Evolutionary conservation across 2,888 invertebrate genomes (phyloP), one percentile per base, ranked within the genome.

Genomic region (Trilocha varians): DNA sequence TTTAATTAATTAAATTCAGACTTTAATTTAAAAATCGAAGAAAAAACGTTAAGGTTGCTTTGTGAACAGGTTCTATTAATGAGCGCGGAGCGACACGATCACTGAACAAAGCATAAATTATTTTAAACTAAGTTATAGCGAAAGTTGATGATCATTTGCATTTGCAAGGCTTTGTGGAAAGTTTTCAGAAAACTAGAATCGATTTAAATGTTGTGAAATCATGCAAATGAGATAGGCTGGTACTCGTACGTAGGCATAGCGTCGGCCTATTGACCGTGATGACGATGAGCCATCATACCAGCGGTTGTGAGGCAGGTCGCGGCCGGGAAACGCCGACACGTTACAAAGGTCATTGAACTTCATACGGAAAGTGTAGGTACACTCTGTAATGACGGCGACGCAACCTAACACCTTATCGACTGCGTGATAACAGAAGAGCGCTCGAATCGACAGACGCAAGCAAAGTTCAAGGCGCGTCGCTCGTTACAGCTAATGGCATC

Each of bases 281-380:
- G 57, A 52, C 57, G 60, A 45, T 46, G 51, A 51, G 53, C 44
- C 54, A 53, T 54, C 54, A 53, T 40, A 47, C 40, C 49, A 46
- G 37, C 43, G 48, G 48, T 48, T 51, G 62, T 70, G 61, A 46
- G 71, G 70, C 63, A 71, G 71, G 71, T 71, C 70, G 57, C 48
- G 66, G 53, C 46, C 53, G 59, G 59, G 59, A 52, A 55, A 47
- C 53, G 44, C 51, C 48, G 52, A 48, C 54, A 57, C 62, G 60
- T 55, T 49, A 52, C 49, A 45, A 59, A 59, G 59, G 58, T 49
- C 55, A 50, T 39, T 32, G 49, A 53, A 55, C 52, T 50, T 51
- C 47, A 37, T 33, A 36, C 25, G 25, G 25, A 25, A 25, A 25
- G 5, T 25, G 25, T 25, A 25, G 18, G 5, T 18, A 18, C 8